phyloP scores from a whole-genome alignment of 2,113 vertebrate species.

The Aptenodytes patagonicus region DNA sequence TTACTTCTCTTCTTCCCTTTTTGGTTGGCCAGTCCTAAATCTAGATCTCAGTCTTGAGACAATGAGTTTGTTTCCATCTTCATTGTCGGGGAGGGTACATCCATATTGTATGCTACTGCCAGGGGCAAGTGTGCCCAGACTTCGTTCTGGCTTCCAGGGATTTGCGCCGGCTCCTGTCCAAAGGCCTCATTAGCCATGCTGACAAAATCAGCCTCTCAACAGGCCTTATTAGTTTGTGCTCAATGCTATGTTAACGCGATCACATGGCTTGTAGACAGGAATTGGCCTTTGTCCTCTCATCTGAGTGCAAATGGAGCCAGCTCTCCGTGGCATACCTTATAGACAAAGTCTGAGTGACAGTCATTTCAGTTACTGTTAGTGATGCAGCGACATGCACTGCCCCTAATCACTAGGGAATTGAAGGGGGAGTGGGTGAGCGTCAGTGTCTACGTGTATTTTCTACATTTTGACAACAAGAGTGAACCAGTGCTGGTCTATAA shows the following conservation, averaged over 20 bases:
- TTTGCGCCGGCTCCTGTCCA: neutral
- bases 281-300: neutral
- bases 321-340: neutral
- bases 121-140: neutral
- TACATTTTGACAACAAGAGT: neutral
- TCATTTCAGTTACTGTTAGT: neutral
- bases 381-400: fast-evolving
- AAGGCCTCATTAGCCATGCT: neutral
- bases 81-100: fast-evolving
- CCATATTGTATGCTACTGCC: fast-evolving
- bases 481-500: neutral
- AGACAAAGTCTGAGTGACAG: neutral
- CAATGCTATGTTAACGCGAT: fast-evolving
- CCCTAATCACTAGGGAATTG: neutral
- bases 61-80: neutral
- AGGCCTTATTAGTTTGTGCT: neutral
- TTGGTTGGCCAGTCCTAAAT: neutral
- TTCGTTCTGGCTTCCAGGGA: neutral
- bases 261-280: neutral
- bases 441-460: neutral
- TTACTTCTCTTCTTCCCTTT: neutral
- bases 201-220: neutral
- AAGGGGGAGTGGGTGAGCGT: too few species aligned
- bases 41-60: neutral
- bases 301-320: neutral